Conservation (phyloP, 2,797 vertebrate genomes). For the Cynodonichthys magdalenae region DNA sequence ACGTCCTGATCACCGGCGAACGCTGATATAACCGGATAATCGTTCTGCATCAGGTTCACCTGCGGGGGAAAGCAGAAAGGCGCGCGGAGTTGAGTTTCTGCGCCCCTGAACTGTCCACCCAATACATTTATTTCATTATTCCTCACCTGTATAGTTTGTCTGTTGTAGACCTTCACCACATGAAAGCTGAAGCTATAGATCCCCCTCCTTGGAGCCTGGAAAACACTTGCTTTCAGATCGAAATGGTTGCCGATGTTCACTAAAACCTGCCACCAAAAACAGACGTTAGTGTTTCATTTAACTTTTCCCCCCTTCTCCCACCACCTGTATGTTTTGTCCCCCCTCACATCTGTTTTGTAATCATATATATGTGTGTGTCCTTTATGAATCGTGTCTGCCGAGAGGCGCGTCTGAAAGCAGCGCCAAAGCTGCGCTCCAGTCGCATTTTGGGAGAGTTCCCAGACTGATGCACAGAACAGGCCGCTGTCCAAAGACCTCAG, state of each 20-base stretch:
- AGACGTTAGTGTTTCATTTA: too few relatives aligned
- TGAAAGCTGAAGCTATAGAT: slow-evolving; percentile 99
- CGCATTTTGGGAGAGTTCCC: slow-evolving; percentile 47
- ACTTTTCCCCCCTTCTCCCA: too few relatives aligned
- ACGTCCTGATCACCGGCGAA: slow-evolving; percentile 99
- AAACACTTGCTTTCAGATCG: slow-evolving; percentile 97
- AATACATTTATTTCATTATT: neutral
- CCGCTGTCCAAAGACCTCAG: slow-evolving; percentile 44
- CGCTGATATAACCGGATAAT: slow-evolving; percentile 97
- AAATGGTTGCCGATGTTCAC: slow-evolving; percentile 99
- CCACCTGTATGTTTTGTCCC: slow-evolving; percentile 14
- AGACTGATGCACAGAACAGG: slow-evolving; percentile 40
- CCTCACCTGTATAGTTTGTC: slow-evolving; percentile 99
- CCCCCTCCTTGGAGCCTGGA: slow-evolving; percentile 95
- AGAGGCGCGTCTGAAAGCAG: slow-evolving; percentile 18
- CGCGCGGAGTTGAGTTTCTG: slow-evolving; percentile 1
- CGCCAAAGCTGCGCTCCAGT: slow-evolving; percentile 44
- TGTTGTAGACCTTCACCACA: slow-evolving; percentile 99
- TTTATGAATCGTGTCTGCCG: slow-evolving; percentile 11
- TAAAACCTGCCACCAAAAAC: slow-evolving; percentile 88
- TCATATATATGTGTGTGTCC: slow-evolving; percentile 12
- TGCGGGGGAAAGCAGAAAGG: slow-evolving; percentile 65
- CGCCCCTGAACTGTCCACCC: neutral
- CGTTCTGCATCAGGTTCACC: slow-evolving; percentile 99
- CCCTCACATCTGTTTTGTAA: slow-evolving; percentile 33